Base-by-base conservation (phyloP, 2,797 vertebrate genomes). In the Schizopygopsis pylzovi region DNA sequence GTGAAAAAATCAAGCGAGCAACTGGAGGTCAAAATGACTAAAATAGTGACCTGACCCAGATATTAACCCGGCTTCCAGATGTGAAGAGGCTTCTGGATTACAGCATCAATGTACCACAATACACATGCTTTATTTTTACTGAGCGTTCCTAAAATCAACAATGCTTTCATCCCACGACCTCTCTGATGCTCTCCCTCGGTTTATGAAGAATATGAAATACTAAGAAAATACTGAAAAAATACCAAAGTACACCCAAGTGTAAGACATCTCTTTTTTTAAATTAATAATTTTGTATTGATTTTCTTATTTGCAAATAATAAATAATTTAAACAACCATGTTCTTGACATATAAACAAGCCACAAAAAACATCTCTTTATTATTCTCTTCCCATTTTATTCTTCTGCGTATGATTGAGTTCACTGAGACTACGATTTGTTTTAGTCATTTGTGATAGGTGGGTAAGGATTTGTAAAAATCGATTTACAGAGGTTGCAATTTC, bases 1-100 rank as follows among this genome's bases (percentile, higher is more conserved):
- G 72, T 41, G 61, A 81, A 77, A 84, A 65, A 71, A 47, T 61
- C 10, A 67, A 25, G 54, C 15, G 3, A 84, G 86, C 83, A 87
- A 92, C 89, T 91, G 91, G 90, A 92, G 93, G 91, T 91, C 92
- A 92, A 91, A 90, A 90, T 91, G 90, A 79, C 85, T 92, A 92
- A 92, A 85, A 88, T 54, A 85, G 91, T 93, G 93, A 94, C 94
- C 94, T 95, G 95, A 96, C 95, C 94, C 93, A 95, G 91, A 95
- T 95, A 94, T 95, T 94, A 95, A 93, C 94, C 92, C 91, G 89
- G 92, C 92, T 91, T 95, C 94, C 95, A 96, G 94, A 96, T 95
- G 94, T 95, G 94, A 92, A 91, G 89, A 85, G 87, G 88, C 86
- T 63, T 88, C 91, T 90, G 93, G 93, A 95, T 95, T 95, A 95